Conservation (phyloP, 2,797 vertebrate genomes). For the Myripristis jacobus region DNA sequence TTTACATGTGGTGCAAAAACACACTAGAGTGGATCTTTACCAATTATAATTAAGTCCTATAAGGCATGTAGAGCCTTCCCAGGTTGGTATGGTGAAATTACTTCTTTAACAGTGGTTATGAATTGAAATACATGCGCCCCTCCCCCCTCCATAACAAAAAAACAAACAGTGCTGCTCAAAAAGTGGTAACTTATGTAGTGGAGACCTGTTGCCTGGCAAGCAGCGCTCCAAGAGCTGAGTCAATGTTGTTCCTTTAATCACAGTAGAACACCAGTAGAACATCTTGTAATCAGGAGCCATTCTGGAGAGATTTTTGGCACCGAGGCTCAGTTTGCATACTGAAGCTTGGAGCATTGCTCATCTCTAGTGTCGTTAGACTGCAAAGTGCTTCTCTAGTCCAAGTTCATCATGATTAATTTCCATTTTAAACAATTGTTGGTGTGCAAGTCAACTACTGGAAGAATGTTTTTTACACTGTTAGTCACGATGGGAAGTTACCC, state of each 20-base stretch:
- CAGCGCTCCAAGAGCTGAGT: not conserved
- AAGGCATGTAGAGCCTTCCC: not conserved
- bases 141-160: not conserved
- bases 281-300: not conserved
- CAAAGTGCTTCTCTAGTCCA: not conserved
- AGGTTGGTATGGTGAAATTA: not conserved
- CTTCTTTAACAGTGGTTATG: not conserved
- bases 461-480: not conserved
- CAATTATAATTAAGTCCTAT: not conserved
- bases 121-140: not conserved
- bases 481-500: not conserved
- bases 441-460: slow-evolving; percentile 1
- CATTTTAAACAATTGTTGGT: not conserved
- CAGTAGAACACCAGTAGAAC: not conserved
- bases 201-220: slow-evolving; percentile 4
- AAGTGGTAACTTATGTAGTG: not conserved
- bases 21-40: not conserved
- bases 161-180: not conserved
- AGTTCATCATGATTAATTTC: not conserved
- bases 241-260: not conserved
- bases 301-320: not conserved
- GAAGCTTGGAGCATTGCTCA: not conserved
- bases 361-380: not conserved
- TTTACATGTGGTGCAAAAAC: not conserved
- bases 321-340: not conserved